A percentile compares a stretch with the other conserved stretches of the same genome.
Conservation (phyloP, 2,797 vertebrate genomes). For the Rhinophrynus dorsalis region DNA sequence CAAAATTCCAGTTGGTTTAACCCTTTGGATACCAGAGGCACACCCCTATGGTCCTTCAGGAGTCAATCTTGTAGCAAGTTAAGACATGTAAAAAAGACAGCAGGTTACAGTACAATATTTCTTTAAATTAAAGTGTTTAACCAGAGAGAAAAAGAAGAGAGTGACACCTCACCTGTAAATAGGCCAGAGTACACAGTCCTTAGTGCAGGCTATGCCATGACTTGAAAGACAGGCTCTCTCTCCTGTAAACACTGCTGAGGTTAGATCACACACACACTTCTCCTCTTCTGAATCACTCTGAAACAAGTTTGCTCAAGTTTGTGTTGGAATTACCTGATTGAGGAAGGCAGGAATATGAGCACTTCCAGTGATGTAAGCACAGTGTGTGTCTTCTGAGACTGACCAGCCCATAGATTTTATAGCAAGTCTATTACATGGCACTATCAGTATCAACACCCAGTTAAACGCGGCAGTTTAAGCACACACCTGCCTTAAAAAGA, state of each 20-base stretch:
- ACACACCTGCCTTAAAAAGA: slow-evolving; percentile 64
- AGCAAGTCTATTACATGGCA: slow-evolving; percentile 47
- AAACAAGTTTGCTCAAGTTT: slow-evolving; percentile 72
- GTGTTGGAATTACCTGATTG: slow-evolving; percentile 74
- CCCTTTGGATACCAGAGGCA: no score
- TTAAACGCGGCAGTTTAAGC: slow-evolving; percentile 35
- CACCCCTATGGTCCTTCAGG: no score
- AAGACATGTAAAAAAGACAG: no score
- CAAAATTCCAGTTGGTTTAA: no score
- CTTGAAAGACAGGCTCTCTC: slow-evolving; percentile 9
- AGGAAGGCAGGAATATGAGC: slow-evolving; percentile 59
- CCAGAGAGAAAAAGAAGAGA: no score
- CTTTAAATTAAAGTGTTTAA: no score
- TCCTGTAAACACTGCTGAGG: slow-evolving; percentile 45
- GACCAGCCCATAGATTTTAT: slow-evolving; percentile 62
- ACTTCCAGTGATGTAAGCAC: slow-evolving; percentile 66
- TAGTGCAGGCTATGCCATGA: slow-evolving; percentile 56
- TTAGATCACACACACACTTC: neutral
- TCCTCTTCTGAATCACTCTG: slow-evolving; percentile 59
- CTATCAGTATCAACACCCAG: slow-evolving; percentile 47
- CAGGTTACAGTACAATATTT: no score
- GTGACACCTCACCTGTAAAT: slow-evolving; percentile 64
- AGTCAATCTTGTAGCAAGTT: no score
- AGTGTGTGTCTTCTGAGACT: slow-evolving; percentile 68
- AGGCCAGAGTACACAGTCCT: slow-evolving; percentile 54